Evolutionary conservation across 2,888 invertebrate genomes (phyloP).

Genomic region (Diachrysia chrysitis): DNA sequence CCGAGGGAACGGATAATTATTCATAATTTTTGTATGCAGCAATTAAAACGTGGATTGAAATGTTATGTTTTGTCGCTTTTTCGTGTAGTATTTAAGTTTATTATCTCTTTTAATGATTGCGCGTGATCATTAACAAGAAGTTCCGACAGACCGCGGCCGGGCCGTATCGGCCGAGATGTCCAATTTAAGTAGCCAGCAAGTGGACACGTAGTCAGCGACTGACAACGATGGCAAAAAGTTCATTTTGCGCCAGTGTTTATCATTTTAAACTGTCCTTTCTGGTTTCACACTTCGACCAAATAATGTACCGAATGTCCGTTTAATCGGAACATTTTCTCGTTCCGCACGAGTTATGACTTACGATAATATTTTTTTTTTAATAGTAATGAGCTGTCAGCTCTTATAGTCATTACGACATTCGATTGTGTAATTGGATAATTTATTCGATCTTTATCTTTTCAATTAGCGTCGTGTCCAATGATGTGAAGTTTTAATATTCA

Average conservation of each 20-base stretch:
- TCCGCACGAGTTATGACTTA: slow-evolving; percentile 60
- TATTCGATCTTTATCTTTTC: slow-evolving; percentile 77
- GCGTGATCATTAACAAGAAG: slow-evolving; percentile 66
- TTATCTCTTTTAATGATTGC: slow-evolving; percentile 64
- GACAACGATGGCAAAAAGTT: slow-evolving; percentile 70
- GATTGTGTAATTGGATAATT: slow-evolving; percentile 78
- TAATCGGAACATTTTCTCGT: slow-evolving; percentile 61
- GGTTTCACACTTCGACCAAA: slow-evolving; percentile 64
- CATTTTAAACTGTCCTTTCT: slow-evolving; percentile 62
- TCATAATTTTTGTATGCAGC: slow-evolving; percentile 40
- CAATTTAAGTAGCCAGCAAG: slow-evolving; percentile 75
- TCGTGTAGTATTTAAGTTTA: slow-evolving; percentile 40
- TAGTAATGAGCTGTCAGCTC: slow-evolving; percentile 74
- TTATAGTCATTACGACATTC: slow-evolving; percentile 70
- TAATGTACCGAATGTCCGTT: slow-evolving; percentile 54
- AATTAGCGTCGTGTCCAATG: slow-evolving; percentile 69
- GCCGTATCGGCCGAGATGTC: slow-evolving; percentile 61
- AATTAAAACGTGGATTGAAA: slow-evolving; percentile 42
- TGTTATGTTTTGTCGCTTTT: slow-evolving; percentile 40
- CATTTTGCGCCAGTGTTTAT: slow-evolving; percentile 65
- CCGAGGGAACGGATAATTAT: slow-evolving; percentile 23
- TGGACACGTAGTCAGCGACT: slow-evolving; percentile 70
- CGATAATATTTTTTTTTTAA: slow-evolving; percentile 66
- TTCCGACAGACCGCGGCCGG: slow-evolving; percentile 66
- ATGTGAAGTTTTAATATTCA: slow-evolving; percentile 60